Percentiles rank a stretch among this genome's conserved stretches.
Evolutionary conservation across 2,797 vertebrate genomes (phyloP).

Genomic region (Botia almorhae): DNA sequence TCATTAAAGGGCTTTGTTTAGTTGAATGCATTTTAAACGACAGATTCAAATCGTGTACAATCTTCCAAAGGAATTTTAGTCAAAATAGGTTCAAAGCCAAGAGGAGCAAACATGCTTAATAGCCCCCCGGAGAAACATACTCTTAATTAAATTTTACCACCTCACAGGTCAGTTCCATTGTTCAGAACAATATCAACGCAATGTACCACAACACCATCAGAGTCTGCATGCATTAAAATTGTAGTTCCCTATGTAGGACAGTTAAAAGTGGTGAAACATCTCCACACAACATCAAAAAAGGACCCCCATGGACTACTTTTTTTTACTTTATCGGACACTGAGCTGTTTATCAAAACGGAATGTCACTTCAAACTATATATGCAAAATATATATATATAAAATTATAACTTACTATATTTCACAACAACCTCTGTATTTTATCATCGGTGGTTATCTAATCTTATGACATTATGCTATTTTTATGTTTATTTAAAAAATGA

Average conservation of each 20-base stretch:
- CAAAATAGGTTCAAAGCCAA: background rate
- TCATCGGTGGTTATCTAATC: background rate
- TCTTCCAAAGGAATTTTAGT: background rate
- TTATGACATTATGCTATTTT: too few relatives aligned
- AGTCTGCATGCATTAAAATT: slow-evolving; percentile 17
- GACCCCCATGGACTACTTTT: background rate
- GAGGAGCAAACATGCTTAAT: background rate
- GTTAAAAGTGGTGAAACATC: background rate
- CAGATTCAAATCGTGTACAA: background rate
- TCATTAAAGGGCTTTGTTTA: background rate
- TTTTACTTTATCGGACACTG: too few relatives aligned
- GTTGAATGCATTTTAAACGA: background rate
- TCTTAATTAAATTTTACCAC: background rate
- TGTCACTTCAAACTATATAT: background rate
- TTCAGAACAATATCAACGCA: background rate
- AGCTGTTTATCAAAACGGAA: background rate
- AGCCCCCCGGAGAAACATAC: background rate
- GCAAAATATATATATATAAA: background rate
- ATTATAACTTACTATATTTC: background rate
- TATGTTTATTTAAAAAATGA: too few relatives aligned
- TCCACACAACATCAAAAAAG: background rate
- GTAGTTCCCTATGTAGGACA: background rate
- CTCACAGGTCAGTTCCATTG: background rate
- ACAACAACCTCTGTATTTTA: background rate
- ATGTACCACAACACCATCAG: background rate